A percentile compares a stretch with the other conserved stretches of the same genome.
Evolutionary conservation across 2,888 invertebrate genomes (phyloP).

Genomic region (Lepidocyrtinus sp.): DNA sequence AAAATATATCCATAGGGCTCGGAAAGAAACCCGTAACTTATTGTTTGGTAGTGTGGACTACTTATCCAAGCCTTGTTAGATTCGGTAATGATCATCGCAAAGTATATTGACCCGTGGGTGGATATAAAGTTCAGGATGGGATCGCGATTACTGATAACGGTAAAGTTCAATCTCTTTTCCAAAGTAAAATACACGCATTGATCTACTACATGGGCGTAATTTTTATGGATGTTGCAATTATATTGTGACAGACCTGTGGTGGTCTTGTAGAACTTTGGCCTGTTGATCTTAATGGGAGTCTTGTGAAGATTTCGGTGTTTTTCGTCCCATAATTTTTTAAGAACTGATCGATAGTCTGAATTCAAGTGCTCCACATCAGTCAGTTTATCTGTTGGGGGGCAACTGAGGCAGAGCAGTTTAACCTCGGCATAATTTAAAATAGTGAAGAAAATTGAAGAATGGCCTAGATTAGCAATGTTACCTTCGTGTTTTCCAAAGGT

Average conservation of each 20-base stretch:
- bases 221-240: slow-evolving; percentile 37
- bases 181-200: slow-evolving; percentile 5
- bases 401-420: slow-evolving; percentile 25
- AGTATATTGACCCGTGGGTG: slow-evolving; percentile 33
- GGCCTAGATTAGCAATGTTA: slow-evolving; percentile 23
- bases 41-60: slow-evolving; percentile 11
- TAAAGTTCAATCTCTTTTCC: not conserved
- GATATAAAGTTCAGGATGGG: not conserved
- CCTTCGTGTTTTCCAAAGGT: not conserved
- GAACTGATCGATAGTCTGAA: not conserved
- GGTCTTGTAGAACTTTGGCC: not conserved
- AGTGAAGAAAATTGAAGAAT: slow-evolving; percentile 26
- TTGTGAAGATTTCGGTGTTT: not conserved
- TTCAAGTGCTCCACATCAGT: not conserved
- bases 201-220: not conserved
- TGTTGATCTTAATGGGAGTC: slow-evolving; percentile 19
- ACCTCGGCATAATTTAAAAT: not conserved
- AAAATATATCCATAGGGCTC: slow-evolving; percentile 37
- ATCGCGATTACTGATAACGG: not conserved
- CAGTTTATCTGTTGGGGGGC: not conserved
- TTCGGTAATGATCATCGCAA: slow-evolving; percentile 2
- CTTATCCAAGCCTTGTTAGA: slow-evolving; percentile 4
- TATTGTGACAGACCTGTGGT: not conserved
- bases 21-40: not conserved
- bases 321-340: not conserved